Evolutionary conservation across 2,113 vertebrate species (phyloP), one percentile per base, ranked within the genome.

Genomic region (Cromileptes altivelis): DNA sequence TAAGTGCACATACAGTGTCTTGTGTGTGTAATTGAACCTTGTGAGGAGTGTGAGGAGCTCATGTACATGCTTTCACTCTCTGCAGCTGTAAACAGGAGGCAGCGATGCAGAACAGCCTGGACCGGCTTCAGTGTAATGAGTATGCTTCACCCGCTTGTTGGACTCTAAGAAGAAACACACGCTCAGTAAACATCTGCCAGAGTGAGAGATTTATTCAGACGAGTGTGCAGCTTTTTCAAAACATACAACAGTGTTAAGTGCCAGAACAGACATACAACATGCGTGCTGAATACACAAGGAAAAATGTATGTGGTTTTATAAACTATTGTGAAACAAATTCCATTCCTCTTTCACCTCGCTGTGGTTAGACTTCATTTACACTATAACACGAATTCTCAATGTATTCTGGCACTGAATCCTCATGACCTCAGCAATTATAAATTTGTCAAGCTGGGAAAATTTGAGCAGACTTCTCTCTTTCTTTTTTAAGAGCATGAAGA

Each of bases 61-160:
- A 9, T 56, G 42, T 55, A 55, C 56, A 74, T 40, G 47, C 64
- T 78, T 75, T 83, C 65, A 63, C 74, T 78, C 75, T 68, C 47
- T 81, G 81, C 85, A 81, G 84, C 73, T 81, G 81, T 83, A 87
- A 86, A 78, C 72, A 80, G 76, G 49, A 52, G 37, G 76, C 74
- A 65, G 70, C 19, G 33, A 81, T 70, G 87, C 87, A 83, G 70
- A 88, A 86, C 65, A 80, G 11, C 65, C 49, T 71, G 52, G 56
- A 64, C 10, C 18, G 11, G 78, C 80, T 56, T 81, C 61, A 70
- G 53, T 21, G 70, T 87, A 70, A 88, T 65, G 77, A 71, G 42
- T n/a, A 8, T 18, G 12, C 69, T 72, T 61, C 19, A 49, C 47
- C 30, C 2, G 23, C 72, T 23, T 37, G 74, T 47, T 42, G 68